phyloP scores from a whole-genome alignment of 2,113 vertebrate species.

The Echinops telfairi region DNA sequence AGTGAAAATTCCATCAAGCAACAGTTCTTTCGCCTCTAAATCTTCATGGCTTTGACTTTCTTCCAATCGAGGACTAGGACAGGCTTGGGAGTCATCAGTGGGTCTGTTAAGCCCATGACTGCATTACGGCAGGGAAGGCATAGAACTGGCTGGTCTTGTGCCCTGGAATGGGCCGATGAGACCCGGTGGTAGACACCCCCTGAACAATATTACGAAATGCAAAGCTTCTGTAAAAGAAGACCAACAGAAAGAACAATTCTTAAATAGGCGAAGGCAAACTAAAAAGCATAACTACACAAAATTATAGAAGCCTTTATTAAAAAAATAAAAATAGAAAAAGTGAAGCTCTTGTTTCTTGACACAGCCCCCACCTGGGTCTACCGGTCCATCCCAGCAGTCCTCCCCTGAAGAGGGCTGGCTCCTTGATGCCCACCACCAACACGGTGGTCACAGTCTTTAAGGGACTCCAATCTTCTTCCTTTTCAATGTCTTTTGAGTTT shows the following conservation, averaged over 20 bases:
- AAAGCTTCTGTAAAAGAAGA: conserved; percentile 8
- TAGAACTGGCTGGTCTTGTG: background rate
- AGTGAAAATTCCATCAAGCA: conserved; percentile 12
- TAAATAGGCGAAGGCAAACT: background rate
- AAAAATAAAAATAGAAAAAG: too few relatives aligned
- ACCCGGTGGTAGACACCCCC: background rate
- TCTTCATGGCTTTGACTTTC: background rate
- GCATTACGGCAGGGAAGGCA: background rate
- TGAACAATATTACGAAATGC: conserved; percentile 42
- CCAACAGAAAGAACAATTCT: background rate
- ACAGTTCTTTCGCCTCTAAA: conserved; percentile 1
- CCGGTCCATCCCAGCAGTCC: too few relatives aligned
- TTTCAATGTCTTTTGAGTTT: too few relatives aligned
- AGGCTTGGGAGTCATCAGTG: background rate
- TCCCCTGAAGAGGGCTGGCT: too few relatives aligned
- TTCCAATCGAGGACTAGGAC: conserved; percentile 1
- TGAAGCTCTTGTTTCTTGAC: too few relatives aligned
- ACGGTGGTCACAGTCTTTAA: too few relatives aligned
- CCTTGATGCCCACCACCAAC: too few relatives aligned
- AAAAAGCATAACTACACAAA: too few relatives aligned
- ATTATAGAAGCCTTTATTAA: too few relatives aligned
- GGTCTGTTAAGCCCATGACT: conserved; percentile 12
- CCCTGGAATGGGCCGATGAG: background rate
- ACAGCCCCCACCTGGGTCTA: too few relatives aligned
- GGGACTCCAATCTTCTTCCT: too few relatives aligned